Evolutionary conservation across 2,888 invertebrate genomes (phyloP), one percentile per base, ranked within the genome.

Genomic region (Hermaeophaga mercurialis): DNA sequence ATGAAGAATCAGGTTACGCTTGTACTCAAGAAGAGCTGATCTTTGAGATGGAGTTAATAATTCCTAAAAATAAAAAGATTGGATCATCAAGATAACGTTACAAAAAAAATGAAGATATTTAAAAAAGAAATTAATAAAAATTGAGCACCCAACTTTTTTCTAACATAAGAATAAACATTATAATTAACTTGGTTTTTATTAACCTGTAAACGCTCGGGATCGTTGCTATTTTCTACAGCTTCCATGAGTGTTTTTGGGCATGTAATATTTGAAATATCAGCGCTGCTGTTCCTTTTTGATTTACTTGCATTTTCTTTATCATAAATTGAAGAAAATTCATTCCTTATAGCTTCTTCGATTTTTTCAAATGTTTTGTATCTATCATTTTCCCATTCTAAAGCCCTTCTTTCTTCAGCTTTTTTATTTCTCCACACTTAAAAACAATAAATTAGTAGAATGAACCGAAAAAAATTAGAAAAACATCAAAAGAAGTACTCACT

Each of bases 351-450:
- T 49, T 81, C 80, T 55, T 81, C 81, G 1, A 84, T 67, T 61
- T 75, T 78, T 73, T 85, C 85, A 61, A 84, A 79, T 56, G 80
- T 80, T 62, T 81, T 82, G 2, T 81, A 62, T 59, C 77, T 78
- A 70, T 84, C 83, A 66, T 81, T 68, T 59, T 85, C 84, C 59
- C 77, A 80, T 58, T 79, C 78, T 39, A 70, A 70, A 1, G 69
- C 69, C 3, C 68, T 65, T 28, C 72, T 67, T 48, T 74, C 71
- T 63, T 80, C 79, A 2, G 78, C 75, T 61, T 73, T 76, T 50
- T 67, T 66, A 58, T 79, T 78, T 48, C 79, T 70, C 72, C 76
- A 76, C 52, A 77, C 78, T 79, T 6, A 12, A 8, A 8, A 28
- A 3, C 6, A 28, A 9, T 28, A 9, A 28, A 28, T 8, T 28